Conservation (phyloP, 2,888 invertebrate species). For the Lepidonotus clava region DNA sequence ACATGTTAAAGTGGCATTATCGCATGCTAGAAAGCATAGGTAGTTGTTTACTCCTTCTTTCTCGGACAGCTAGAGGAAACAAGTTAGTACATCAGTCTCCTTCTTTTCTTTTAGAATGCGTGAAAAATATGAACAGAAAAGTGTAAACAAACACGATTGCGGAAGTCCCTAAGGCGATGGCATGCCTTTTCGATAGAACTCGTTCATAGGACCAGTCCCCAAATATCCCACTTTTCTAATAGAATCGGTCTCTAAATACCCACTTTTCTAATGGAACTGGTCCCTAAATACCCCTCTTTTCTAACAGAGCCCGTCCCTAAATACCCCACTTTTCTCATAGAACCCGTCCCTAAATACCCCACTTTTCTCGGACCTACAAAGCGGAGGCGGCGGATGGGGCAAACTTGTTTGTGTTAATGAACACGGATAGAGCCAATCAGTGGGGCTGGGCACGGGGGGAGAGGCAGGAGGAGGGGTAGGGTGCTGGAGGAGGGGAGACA, state of each 20-base stretch:
- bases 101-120: too few species aligned
- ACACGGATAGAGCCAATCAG: background rate
- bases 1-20: too few species aligned
- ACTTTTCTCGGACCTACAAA: background rate
- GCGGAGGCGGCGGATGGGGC: background rate
- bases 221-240: too few species aligned
- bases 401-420: conserved; percentile 37
- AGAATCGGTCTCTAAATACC: background rate
- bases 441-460: background rate
- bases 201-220: too few species aligned
- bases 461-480: background rate
- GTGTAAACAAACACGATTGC: too few species aligned
- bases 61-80: too few species aligned
- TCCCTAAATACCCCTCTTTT: background rate
- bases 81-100: too few species aligned
- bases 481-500: background rate
- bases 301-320: conserved; percentile 1
- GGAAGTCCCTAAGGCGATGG: too few species aligned
- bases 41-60: too few species aligned
- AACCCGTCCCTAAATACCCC: conserved; percentile 4
- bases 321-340: background rate
- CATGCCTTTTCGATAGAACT: too few species aligned
- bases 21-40: too few species aligned
- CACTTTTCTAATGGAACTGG: conserved; percentile 13
- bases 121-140: too few species aligned